Evolutionary conservation across 2,113 vertebrate species (phyloP), one percentile per base, ranked within the genome.

Genomic region (Calidris pygmaea): DNA sequence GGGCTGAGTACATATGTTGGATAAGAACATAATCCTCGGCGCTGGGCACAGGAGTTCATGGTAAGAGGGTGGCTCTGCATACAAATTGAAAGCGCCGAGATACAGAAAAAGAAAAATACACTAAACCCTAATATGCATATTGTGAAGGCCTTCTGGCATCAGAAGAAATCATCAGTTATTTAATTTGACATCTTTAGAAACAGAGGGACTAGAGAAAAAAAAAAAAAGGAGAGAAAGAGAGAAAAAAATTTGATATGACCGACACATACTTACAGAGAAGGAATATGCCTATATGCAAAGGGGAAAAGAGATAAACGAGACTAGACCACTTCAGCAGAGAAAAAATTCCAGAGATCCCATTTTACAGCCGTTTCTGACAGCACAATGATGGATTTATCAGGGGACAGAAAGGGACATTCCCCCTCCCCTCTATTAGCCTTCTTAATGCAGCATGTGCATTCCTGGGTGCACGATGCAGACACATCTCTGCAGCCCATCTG

Each of bases 1-100:
- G 85, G 94, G 86, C 83, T 92, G 85, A 93, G 92, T 90, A 95
- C 90, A 87, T 96, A 90, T 92, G 94, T 92, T 95, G 94, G 94
- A 85, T 95, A 95, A 97, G 94, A 95, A 96, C 92, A 93, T 97
- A 96, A 96, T 96, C 94, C 95, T 82, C 77, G 91, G 95, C 80
- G 95, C 66, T 89, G 92, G 92, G 94, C 95, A 95, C 3, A 62
- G 75, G 32, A 95, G 95, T 89, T 95, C 91, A 47, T 89, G 53
- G 73, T 70, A 24, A 68, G 84, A 96, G 76, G 56, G 79, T 95
- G 92, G 94, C 29, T 95, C 66, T 96, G 94, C 91, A 96, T 96
- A 95, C 87, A 92, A 96, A 96, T 95, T 66, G 71, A 84, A 95
- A 92, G 59, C 32, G 56, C 48, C 4, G 47, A 89, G 59, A 94